Evolutionary conservation across 2,113 vertebrate species (phyloP), one percentile per base, ranked within the genome.

Genomic region (Pelvicachromis taeniatus): DNA sequence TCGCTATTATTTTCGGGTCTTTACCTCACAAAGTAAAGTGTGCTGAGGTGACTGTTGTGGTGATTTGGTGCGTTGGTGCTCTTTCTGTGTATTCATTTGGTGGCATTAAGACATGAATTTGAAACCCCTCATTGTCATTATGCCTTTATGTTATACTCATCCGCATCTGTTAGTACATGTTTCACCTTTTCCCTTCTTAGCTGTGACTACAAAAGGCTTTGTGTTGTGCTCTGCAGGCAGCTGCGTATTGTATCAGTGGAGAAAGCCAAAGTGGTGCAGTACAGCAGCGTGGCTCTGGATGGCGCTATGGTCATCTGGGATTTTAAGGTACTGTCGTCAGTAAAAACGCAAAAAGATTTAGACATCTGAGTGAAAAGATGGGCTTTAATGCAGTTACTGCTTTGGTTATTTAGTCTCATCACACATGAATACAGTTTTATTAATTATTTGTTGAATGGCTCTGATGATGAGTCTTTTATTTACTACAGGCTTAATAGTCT

Each of bases 301-400:
- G 97, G 96, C 84, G 92, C 95, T 79, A 92, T 96, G 95, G 95
- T 96, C 9, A 75, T 96, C 58, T 96, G 96, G 96, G 92, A 94
- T 4, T 88, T 96, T 38, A 95, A 96, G 96, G 96, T 96, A 92
- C 14, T 42, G 8, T 45, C 9, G 29, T 31, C 9, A 50, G 68
- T 50, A 50, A 5, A 75, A 73, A 29, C 29, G 19, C 38, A 19
- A 48, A 73, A 48, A 73, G 14, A 50, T 50, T 17, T 19, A 52
- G 45, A 17, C 7, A 52, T 52, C 8, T 52, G 48, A 52, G 16
- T 52, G 7, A 17, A 16, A 19, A 50, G 16, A 50, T 50, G 4
- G 7, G 3, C 14, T 8, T 19, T 8, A 50, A 50, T 50, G 7
- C 48, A 7, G 7, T 50, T 50, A 50, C 17, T 8, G 7, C 16